A percentile compares a stretch with the other conserved stretches of the same genome.
Evolutionary conservation across 2,113 vertebrate species (phyloP).

Genomic region (Calonectris borealis): DNA sequence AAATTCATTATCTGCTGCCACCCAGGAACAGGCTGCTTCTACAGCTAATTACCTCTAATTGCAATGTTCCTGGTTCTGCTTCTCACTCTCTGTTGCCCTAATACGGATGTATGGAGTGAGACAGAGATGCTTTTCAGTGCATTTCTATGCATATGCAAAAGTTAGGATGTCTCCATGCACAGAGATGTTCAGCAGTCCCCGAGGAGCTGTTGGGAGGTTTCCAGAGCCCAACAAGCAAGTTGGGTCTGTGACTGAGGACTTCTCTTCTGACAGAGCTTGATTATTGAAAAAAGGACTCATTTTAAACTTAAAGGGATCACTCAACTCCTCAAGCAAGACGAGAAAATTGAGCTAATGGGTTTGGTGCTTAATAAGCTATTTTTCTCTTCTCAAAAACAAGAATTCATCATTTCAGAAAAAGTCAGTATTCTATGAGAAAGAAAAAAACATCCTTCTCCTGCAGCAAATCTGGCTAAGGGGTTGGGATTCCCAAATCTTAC

Average conservation of each 20-base stretch:
- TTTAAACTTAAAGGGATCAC: not conserved
- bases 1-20: not conserved
- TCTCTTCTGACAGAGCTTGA: not conserved
- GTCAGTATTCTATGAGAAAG: not conserved
- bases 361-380: not conserved
- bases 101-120: not conserved
- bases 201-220: not conserved
- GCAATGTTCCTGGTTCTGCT: not conserved
- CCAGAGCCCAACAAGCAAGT: not conserved
- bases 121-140: not conserved
- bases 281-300: not conserved
- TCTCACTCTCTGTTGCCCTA: not conserved
- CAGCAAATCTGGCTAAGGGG: not conserved
- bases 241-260: not conserved
- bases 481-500: not conserved
- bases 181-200: not conserved
- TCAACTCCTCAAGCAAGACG: not conserved
- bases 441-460: not conserved
- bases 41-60: not conserved
- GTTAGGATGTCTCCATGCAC: not conserved
- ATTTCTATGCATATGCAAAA: not conserved
- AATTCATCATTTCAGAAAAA: not conserved
- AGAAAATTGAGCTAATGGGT: not conserved
- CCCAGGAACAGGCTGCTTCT: not conserved
- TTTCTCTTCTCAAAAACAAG: not conserved